Percentiles rank a stretch among this genome's conserved stretches.
Evolutionary conservation across 2,113 vertebrate species (phyloP).

Genomic region (Mixornis gularis): DNA sequence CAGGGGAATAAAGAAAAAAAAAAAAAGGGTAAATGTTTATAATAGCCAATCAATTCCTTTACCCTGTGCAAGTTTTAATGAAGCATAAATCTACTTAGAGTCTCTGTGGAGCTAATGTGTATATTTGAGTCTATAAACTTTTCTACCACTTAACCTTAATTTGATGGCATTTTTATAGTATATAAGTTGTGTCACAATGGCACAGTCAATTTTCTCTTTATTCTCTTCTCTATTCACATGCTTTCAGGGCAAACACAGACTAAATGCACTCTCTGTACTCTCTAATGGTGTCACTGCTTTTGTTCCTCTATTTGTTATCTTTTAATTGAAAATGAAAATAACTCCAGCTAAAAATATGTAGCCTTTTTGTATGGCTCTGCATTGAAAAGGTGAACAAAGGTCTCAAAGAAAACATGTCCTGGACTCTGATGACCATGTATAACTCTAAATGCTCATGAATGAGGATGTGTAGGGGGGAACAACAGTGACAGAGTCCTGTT

Average conservation of each 20-base stretch:
- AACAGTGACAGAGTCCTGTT: neutral
- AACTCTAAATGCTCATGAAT: neutral
- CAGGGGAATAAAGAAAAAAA: neutral
- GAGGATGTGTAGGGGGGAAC: neutral
- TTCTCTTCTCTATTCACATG: neutral
- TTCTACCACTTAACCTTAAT: neutral
- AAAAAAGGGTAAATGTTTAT: neutral
- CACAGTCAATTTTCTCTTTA: neutral
- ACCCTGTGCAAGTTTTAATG: neutral
- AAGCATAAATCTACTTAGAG: neutral
- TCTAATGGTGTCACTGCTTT: neutral
- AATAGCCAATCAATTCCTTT: neutral
- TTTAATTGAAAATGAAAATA: slow-evolving; percentile 13
- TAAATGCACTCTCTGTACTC: neutral
- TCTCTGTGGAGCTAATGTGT: neutral
- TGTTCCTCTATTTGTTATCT: slow-evolving; percentile 10
- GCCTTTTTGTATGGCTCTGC: neutral
- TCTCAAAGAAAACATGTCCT: neutral
- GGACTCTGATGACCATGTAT: neutral
- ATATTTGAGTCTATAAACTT: neutral
- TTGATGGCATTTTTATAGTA: neutral
- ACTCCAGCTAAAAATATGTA: neutral
- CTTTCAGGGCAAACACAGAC: neutral
- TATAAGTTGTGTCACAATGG: neutral
- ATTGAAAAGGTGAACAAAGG: slow-evolving; percentile 8